Evolutionary conservation across 2,113 vertebrate species (phyloP).

Genomic region (Calidris pygmaea): DNA sequence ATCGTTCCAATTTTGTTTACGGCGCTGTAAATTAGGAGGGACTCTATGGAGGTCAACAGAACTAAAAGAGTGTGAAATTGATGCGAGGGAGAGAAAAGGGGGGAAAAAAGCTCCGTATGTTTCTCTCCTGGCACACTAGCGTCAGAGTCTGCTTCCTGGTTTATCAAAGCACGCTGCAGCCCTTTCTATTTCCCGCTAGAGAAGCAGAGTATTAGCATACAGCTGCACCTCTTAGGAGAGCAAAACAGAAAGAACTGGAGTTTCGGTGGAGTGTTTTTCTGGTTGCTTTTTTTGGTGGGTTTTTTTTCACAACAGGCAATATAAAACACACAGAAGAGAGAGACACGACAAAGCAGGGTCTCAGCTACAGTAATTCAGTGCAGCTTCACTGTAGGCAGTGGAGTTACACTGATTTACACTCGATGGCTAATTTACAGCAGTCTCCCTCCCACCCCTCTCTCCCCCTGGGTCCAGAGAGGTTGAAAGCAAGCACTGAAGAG

Average conservation of each 20-base stretch:
- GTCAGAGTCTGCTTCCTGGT: not conserved
- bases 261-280: not conserved
- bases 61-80: constrained; percentile 41
- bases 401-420: constrained; percentile 4
- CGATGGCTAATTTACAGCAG: not conserved
- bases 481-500: constrained; percentile 4
- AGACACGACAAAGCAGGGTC: not conserved
- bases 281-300: not conserved
- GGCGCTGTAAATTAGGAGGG: not conserved
- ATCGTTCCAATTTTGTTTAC: not conserved
- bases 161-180: not conserved
- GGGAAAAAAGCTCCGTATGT: not conserved
- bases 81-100: not conserved
- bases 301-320: not conserved
- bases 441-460: not conserved
- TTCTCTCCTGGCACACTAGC: not conserved
- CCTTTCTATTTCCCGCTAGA: constrained; percentile 6
- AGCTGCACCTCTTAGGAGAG: constrained; percentile 30
- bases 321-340: not conserved
- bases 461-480: not conserved
- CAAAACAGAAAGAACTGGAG: not conserved
- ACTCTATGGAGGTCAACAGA: not conserved
- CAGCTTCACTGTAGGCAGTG: not conserved
- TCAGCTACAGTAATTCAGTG: not conserved
- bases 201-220: constrained; percentile 51